Evolutionary conservation across 2,113 vertebrate genomes (phyloP).

Genomic region (Natator depressus): DNA sequence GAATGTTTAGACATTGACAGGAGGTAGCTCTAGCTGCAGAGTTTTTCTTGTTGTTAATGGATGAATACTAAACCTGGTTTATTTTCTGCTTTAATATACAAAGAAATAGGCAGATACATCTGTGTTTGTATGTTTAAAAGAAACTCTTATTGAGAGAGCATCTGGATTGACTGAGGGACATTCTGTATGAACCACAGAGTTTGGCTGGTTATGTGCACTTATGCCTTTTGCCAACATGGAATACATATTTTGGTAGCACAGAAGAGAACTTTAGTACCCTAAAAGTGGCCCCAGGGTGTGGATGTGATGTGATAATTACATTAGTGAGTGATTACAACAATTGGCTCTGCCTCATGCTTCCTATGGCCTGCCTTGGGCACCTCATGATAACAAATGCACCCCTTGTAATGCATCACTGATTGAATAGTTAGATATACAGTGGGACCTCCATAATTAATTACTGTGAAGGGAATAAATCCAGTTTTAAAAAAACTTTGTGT

Average conservation of each 20-base stretch:
- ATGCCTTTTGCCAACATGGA: fast-evolving
- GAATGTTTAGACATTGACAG: neutral
- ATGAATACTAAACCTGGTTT: constrained; percentile 63
- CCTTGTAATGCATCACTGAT: fast-evolving
- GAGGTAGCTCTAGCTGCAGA: constrained; percentile 63
- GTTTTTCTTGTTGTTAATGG: constrained; percentile 30
- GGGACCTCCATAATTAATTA: fast-evolving
- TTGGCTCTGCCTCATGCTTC: neutral
- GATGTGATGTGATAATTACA: neutral
- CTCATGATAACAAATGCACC: fast-evolving
- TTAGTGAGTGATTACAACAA: fast-evolving
- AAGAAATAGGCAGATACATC: neutral
- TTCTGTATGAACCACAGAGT: fast-evolving
- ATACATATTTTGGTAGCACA: fast-evolving
- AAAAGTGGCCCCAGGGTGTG: neutral
- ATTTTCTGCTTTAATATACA: constrained; percentile 10
- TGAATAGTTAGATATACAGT: fast-evolving
- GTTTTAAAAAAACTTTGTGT: neutral
- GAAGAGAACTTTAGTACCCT: neutral
- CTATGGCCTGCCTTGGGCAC: neutral
- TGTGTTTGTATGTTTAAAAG: neutral
- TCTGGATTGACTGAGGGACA: neutral
- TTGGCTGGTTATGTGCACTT: fast-evolving
- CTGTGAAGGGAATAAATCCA: neutral
- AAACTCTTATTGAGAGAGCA: neutral